Evolutionary conservation across 2,888 invertebrate genomes (phyloP).

Genomic region (Epinotia nisella): DNA sequence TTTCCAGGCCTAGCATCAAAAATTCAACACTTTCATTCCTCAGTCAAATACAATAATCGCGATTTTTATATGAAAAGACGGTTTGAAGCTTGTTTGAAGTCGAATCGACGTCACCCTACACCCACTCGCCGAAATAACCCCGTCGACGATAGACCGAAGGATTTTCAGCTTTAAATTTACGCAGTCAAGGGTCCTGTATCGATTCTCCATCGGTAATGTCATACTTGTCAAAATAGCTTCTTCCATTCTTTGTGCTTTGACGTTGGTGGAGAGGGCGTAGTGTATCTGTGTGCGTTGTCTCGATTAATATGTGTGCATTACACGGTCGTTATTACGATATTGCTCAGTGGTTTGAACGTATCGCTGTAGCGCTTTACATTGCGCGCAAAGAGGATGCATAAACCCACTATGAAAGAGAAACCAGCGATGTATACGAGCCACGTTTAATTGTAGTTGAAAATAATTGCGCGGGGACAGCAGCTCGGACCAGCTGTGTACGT

Average conservation of each 20-base stretch:
- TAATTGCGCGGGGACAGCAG: conserved; percentile 50
- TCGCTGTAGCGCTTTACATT: conserved; percentile 37
- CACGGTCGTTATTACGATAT: conserved; percentile 44
- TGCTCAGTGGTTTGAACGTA: conserved; percentile 20
- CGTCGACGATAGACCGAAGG: neutral
- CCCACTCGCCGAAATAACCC: neutral
- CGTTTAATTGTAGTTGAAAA: conserved; percentile 40
- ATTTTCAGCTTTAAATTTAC: conserved; percentile 44
- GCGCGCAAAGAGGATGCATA: conserved; percentile 4
- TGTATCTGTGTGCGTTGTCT: conserved; percentile 52
- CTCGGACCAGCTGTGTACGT: conserved; percentile 70
- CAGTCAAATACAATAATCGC: conserved; percentile 43
- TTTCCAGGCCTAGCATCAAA: conserved; percentile 14
- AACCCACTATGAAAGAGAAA: conserved; percentile 1
- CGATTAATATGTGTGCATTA: conserved; percentile 50
- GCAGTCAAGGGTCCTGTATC: conserved; percentile 51
- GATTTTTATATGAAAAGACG: conserved; percentile 43
- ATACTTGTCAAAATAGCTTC: conserved; percentile 61
- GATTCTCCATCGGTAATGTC: conserved; percentile 53
- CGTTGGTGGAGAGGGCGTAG: conserved; percentile 53
- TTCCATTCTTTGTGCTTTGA: conserved; percentile 57
- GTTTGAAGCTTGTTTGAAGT: conserved; percentile 44
- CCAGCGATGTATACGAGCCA: conserved; percentile 52
- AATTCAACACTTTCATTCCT: conserved; percentile 26
- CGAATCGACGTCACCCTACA: conserved; percentile 39